Conservation (phyloP, 1,140 invertebrate species). For the Camponotus floridanus region DNA sequence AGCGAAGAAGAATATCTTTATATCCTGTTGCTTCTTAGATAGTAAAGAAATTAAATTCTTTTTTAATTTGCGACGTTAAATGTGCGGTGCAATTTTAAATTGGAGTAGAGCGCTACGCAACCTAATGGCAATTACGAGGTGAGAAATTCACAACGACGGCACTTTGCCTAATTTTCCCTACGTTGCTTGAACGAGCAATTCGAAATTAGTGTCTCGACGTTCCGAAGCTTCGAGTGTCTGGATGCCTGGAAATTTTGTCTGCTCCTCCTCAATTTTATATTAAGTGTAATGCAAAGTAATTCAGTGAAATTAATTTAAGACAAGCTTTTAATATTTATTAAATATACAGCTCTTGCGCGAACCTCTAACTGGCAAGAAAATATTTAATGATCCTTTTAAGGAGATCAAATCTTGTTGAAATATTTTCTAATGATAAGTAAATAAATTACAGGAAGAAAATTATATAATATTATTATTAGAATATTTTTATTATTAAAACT, state of each 20-base stretch:
- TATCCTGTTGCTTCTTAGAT: background rate
- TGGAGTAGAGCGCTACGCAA: background rate
- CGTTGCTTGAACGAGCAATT: background rate
- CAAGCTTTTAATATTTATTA: background rate
- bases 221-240: background rate
- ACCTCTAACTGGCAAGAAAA: background rate
- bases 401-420: background rate
- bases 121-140: slow-evolving; percentile 30
- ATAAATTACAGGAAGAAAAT: too few relatives aligned
- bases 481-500: too few relatives aligned
- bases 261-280: background rate
- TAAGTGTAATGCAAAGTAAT: background rate
- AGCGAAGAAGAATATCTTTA: background rate
- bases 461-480: too few relatives aligned
- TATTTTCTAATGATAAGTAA: background rate
- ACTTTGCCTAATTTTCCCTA: slow-evolving; percentile 49
- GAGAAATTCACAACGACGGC: slow-evolving; percentile 30
- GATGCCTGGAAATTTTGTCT: background rate
- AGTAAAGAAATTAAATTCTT: slow-evolving; percentile 13
- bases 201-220: slow-evolving; percentile 25
- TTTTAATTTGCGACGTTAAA: slow-evolving; percentile 22
- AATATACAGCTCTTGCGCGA: background rate
- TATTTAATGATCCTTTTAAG: background rate
- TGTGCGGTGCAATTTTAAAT: slow-evolving; percentile 18
- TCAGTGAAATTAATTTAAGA: slow-evolving; percentile 13